Evolutionary conservation across 2,113 vertebrate genomes (phyloP), one percentile per base, ranked within the genome.

Genomic region (Xenus cinereus): DNA sequence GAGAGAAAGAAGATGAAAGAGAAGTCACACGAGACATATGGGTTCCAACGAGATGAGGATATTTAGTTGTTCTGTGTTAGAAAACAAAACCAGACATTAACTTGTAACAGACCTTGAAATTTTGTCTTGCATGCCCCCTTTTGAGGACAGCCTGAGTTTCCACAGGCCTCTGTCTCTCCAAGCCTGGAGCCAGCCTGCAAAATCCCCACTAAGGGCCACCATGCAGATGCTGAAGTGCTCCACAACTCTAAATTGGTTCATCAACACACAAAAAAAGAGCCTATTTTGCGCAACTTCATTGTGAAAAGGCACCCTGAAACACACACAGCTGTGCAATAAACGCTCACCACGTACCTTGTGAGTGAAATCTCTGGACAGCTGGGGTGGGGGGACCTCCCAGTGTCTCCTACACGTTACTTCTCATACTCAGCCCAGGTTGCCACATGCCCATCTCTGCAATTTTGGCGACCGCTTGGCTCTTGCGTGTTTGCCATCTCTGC

Each of bases 1-100:
- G 50, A 96, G 87, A 90, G 83, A 88, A 79, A 89, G 59, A 86
- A 80, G 84, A 79, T 79, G 72, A 84, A 93, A 83, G 72, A 87
- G 43, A 86, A 92, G 27, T 57, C 68, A 92, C 22, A 69, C 17
- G 46, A 85, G 41, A 67, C 22, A n/a, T 16, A 83, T 9, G 30
- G 9, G 37, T 86, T 95, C 48, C 51, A 74, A 84, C n/a, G 83
- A 84, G 32, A 71, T 46, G 73, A 79, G n/a, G 87, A 56, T 74
- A 88, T 90, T 93, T 80, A 92, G 50, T 56, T 90, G 19, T 62
- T 86, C 62, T 68, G 28, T 66, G 68, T 59, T 80, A 54, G 68
- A 90, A 94, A 95, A 87, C 15, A 78, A 50, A 51, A 24, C 48
- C 20, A 75, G 53, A 33, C 63, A 68, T 79, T 93, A 85, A 77